phyloP scores from a whole-genome alignment of 92 coral and sea anemone species.

The Epizoanthus fatuus region DNA sequence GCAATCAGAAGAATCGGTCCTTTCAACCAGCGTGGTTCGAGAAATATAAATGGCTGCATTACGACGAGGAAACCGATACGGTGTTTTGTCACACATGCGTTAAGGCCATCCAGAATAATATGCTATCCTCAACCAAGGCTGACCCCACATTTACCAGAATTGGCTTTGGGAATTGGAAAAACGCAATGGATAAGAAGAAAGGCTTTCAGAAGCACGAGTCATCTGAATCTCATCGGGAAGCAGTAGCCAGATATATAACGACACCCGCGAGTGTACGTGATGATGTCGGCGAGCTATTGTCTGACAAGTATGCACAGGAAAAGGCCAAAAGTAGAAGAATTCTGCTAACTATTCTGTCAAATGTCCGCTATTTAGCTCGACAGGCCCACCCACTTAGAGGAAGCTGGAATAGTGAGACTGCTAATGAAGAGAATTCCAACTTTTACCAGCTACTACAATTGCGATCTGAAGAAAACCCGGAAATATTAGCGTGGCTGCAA shows the following conservation, averaged over 20 bases:
- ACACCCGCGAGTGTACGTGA: slow-evolving; percentile 28
- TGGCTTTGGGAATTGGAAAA: slow-evolving; percentile 44
- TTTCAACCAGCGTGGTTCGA: slow-evolving; percentile 61
- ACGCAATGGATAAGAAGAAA: slow-evolving; percentile 23
- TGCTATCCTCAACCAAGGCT: slow-evolving; percentile 28
- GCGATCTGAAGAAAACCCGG: slow-evolving; percentile 59
- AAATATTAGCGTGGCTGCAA: slow-evolving; percentile 57
- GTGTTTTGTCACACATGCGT: slow-evolving; percentile 47
- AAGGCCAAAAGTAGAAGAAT: slow-evolving; percentile 54
- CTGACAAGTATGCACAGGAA: slow-evolving; percentile 42
- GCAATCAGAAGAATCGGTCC: slow-evolving; percentile 21
- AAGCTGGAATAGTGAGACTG: slow-evolving; percentile 57
- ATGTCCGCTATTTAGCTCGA: slow-evolving; percentile 62
- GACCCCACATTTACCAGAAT: slow-evolving; percentile 12
- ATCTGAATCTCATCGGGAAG: slow-evolving; percentile 58
- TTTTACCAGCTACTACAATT: slow-evolving; percentile 60
- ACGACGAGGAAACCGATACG: slow-evolving; percentile 48
- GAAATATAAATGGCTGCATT: slow-evolving; percentile 56
- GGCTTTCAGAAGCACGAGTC: slow-evolving; percentile 48
- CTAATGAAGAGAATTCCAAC: slow-evolving; percentile 56
- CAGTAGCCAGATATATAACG: slow-evolving; percentile 43
- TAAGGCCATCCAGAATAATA: slow-evolving; percentile 56
- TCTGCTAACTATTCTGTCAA: slow-evolving; percentile 61
- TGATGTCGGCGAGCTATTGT: slow-evolving; percentile 60
- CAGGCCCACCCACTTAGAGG: slow-evolving; percentile 66